Evolutionary conservation across 2,888 invertebrate genomes (phyloP), one percentile per base, ranked within the genome.

Genomic region (Neoscelio sp.): DNA sequence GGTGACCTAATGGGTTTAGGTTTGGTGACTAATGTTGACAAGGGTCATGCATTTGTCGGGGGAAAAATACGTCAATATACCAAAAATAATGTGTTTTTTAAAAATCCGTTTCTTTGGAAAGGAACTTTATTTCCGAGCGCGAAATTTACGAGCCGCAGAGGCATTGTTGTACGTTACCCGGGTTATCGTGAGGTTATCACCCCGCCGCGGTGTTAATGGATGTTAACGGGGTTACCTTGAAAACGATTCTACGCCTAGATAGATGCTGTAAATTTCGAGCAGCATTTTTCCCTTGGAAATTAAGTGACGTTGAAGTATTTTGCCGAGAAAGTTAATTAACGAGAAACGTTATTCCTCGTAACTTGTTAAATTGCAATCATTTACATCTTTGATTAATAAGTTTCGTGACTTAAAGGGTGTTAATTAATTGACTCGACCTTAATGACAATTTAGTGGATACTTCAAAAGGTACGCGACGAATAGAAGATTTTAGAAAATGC

Each of bases 41-140:
- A 64, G 78, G 82, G 82, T 83, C 82, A 74, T 50, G 80, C 73
- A 82, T 81, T 84, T 80, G 83, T 84, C 84, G 80, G 83, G 81
- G 80, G 82, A 84, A 85, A 84, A 85, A 81, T 83, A 70, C 81
- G 73, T 82, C 82, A 81, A 82, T 78, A 82, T 77, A 80, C 65
- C 56, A 62, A 60, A 58, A 80, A 78, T 84, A 84, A 85, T 82
- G 75, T 73, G 71, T 80, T 60, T 82, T 85, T 85, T 83, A 80
- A 83, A 83, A 83, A 77, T 79, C 64, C 82, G 79, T 79, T 82
- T 76, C 79, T 81, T 48, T 80, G 84, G 75, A 78, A 74, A 65
- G 68, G 79, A 83, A 82, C 78, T 80, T 82, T 82, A 79, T 71
- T 76, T 70, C 74, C 58, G 44, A 68, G 62, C 74, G 80, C 67